These are phyloP conservation scores for Ascidia mentula DNA, from an alignment of 23 tunicate species.

Conservation along the genomic window DNA sequence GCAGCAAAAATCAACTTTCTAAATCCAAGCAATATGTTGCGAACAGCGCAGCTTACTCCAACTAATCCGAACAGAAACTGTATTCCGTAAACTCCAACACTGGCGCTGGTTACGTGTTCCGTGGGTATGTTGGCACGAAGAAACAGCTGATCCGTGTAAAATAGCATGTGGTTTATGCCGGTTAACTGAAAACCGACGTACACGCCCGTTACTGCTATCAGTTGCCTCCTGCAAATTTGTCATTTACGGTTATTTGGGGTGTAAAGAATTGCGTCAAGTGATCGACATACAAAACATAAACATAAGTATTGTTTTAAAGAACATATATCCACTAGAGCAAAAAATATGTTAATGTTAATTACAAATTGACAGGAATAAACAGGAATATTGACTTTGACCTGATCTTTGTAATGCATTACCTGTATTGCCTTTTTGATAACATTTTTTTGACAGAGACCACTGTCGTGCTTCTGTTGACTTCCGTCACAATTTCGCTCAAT, in stretches of 20 bases:
- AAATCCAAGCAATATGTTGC: no score
- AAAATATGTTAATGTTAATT: no score
- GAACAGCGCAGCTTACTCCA: no score
- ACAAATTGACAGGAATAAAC: no score
- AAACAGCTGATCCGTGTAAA: conserved; percentile 12
- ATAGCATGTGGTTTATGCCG: background rate
- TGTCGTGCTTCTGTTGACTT: background rate
- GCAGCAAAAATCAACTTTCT: no score
- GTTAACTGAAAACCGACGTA: background rate
- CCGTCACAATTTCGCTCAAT: background rate
- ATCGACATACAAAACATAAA: no score
- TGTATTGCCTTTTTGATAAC: background rate
- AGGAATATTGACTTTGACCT: no score
- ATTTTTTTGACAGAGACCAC: background rate
- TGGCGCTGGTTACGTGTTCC: conserved; percentile 2
- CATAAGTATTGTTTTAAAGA: no score
- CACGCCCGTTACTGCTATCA: background rate
- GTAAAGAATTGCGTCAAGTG: no score
- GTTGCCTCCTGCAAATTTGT: conserved; percentile 9
- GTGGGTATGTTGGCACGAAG: background rate
- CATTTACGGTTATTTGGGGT: no score
- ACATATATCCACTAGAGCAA: no score
- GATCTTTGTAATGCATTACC: no score
- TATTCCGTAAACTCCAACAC: background rate
- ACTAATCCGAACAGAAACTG: background rate